Evolutionary conservation across 2,113 vertebrate species (phyloP).

Genomic region (Motacilla tschutschensis): DNA sequence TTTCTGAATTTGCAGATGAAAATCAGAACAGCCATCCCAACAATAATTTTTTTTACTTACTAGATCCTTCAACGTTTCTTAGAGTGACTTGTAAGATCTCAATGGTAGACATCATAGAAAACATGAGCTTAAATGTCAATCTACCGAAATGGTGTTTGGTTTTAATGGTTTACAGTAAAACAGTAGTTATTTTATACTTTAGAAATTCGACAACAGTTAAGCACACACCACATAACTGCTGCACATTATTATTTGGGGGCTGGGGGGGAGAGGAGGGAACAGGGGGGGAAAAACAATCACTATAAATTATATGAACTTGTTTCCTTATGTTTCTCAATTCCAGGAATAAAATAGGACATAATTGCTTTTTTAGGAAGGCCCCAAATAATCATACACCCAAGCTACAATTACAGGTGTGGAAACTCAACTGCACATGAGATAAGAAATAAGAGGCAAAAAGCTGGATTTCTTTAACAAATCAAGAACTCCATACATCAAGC

Average conservation of each 20-base stretch:
- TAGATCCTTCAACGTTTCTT: background rate
- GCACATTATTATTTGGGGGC: background rate
- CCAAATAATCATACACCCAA: background rate
- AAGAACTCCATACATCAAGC: background rate
- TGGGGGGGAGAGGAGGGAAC: background rate
- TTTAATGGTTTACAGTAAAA: background rate
- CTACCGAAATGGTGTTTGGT: background rate
- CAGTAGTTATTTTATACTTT: background rate
- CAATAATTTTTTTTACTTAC: background rate
- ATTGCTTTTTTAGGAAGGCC: background rate
- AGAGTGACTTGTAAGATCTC: background rate
- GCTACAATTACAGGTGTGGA: background rate
- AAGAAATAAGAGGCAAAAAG: background rate
- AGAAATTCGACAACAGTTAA: background rate
- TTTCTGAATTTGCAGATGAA: constrained; percentile 74
- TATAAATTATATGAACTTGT: background rate
- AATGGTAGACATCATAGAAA: background rate
- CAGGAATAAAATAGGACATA: background rate
- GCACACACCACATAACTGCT: background rate
- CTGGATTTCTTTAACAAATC: background rate
- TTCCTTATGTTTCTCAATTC: background rate
- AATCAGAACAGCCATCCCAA: background rate
- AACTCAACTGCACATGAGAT: background rate
- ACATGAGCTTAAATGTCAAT: background rate
- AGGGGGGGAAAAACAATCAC: background rate